Conservation (phyloP, 2,113 vertebrate species). For the Ageneiosus marmoratus region DNA sequence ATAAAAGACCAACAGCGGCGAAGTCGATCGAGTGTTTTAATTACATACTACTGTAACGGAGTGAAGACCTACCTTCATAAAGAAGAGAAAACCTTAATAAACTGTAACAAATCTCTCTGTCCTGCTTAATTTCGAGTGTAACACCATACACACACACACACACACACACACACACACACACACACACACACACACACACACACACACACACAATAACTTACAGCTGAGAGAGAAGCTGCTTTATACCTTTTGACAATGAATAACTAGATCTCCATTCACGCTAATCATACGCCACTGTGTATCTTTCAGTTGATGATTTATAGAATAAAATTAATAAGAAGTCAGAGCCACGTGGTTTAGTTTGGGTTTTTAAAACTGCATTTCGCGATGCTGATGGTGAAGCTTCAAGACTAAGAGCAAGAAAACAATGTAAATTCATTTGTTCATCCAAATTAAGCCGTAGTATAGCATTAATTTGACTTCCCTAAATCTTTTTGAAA, state of each 20-base stretch:
- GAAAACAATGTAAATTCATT: neutral
- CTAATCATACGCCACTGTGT: conserved; percentile 88
- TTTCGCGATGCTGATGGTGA: neutral
- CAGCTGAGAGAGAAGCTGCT: conserved; percentile 72
- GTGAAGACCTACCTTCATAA: conserved; percentile 4
- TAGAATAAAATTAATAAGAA: conserved; percentile 98
- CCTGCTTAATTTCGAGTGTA: neutral
- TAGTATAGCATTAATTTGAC: neutral
- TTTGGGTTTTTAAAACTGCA: conserved; percentile 63
- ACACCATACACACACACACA: neutral
- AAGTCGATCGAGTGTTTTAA: neutral
- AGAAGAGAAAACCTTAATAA: too few relatives aligned
- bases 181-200: conserved; percentile 21
- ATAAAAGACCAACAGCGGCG: neutral
- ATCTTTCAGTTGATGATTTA: conserved; percentile 99
- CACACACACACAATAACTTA: conserved; percentile 19
- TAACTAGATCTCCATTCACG: conserved; percentile 87
- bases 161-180: neutral
- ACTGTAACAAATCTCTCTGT: conserved; percentile 1
- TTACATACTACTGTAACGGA: neutral
- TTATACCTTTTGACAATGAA: conserved; percentile 92
- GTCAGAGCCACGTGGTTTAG: conserved; percentile 86
- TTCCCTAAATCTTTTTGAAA: too few relatives aligned
- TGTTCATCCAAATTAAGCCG: neutral
- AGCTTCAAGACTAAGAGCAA: neutral